These are phyloP conservation scores for Pogonomyrmex barbatus DNA, from an alignment of 1,140 invertebrate species.

Conservation along the genomic window DNA sequence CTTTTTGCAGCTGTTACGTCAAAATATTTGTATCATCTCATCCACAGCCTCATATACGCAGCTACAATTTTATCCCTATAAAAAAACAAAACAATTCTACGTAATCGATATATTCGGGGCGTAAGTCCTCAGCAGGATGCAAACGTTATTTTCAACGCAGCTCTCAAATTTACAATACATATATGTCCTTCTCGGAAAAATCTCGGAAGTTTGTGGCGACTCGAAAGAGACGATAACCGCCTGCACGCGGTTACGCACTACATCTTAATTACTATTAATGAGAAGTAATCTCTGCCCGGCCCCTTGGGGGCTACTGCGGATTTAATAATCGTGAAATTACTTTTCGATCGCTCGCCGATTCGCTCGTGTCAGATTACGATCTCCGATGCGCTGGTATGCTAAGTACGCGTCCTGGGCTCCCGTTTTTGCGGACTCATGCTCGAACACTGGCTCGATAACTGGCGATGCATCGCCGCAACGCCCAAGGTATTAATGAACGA, in stretches of 20 bases:
- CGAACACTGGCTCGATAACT: constrained; percentile 46
- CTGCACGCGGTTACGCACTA: constrained; percentile 5
- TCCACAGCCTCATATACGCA: not conserved
- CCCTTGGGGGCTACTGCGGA: constrained; percentile 9
- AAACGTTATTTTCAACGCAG: constrained; percentile 13
- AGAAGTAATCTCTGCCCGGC: constrained; percentile 12
- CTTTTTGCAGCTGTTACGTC: not conserved
- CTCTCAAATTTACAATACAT: not conserved
- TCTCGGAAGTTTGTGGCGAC: not conserved
- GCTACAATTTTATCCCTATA: not conserved
- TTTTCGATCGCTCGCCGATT: constrained; percentile 19
- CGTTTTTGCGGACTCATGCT: constrained; percentile 14
- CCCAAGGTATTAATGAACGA: constrained; percentile 52
- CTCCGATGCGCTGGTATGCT: not conserved
- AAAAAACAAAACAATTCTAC: not conserved
- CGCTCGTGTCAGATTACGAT: constrained; percentile 30
- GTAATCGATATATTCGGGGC: not conserved
- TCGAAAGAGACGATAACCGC: not conserved
- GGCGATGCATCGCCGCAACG: constrained; percentile 38
- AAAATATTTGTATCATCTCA: not conserved
- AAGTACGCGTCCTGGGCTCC: not conserved
- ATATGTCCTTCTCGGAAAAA: not conserved
- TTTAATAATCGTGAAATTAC: constrained; percentile 54
- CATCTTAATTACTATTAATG: constrained; percentile 40
- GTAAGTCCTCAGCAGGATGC: not conserved